phyloP scores from a whole-genome alignment of 1,140 invertebrate species.

The Temnothorax curvispinosus region DNA sequence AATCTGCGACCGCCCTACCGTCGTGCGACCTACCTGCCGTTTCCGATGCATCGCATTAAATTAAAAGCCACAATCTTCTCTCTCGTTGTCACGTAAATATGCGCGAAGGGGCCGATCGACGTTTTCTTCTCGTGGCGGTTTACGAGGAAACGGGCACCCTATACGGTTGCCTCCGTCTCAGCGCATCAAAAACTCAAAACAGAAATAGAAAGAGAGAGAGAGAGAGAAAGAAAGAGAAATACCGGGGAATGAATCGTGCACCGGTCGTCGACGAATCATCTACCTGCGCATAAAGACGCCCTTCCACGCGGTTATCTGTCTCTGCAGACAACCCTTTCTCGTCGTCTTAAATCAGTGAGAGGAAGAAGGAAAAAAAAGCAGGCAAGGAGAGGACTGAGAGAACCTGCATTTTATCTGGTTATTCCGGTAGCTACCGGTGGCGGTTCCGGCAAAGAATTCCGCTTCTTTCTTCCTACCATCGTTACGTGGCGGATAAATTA shows the following conservation, averaged over 20 bases:
- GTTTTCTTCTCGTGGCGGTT: slow-evolving; percentile 46
- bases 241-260: slow-evolving; percentile 69
- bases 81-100: slow-evolving; percentile 36
- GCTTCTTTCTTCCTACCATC: slow-evolving; percentile 60
- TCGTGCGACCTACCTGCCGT: slow-evolving; percentile 14
- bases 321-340: slow-evolving; percentile 49
- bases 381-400: slow-evolving; percentile 33
- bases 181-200: background rate
- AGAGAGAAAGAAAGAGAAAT: background rate
- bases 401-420: slow-evolving; percentile 77
- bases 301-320: slow-evolving; percentile 61
- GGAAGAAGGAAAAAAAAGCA: slow-evolving; percentile 16
- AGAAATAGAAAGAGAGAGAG: background rate
- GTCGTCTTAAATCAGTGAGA: slow-evolving; percentile 23
- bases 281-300: slow-evolving; percentile 66
- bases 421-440: slow-evolving; percentile 73
- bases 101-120: slow-evolving; percentile 39
- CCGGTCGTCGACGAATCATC: slow-evolving; percentile 69
- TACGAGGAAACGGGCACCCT: slow-evolving; percentile 15
- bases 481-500: slow-evolving; percentile 73
- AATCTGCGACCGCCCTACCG: background rate
- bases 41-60: slow-evolving; percentile 23
- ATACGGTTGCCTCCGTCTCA: slow-evolving; percentile 15
- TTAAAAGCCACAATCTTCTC: slow-evolving; percentile 52
- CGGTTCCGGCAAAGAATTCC: slow-evolving; percentile 66